Evolutionary conservation across 1,140 invertebrate species (phyloP).

Genomic region (Meloidogyne hapla): DNA sequence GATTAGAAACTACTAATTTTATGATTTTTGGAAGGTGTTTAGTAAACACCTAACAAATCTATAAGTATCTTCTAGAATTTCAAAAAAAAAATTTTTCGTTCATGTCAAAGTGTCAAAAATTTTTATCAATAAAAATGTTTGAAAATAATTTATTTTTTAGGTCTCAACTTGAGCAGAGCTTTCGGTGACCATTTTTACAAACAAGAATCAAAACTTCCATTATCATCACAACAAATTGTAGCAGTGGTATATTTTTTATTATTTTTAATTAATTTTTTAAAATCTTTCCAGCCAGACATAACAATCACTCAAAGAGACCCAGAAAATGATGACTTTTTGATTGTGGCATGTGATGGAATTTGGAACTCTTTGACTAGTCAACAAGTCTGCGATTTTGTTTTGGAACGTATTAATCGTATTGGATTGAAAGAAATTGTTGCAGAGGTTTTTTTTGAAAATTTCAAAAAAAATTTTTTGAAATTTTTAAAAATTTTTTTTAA

Average conservation of each 20-base stretch:
- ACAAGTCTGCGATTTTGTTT: constrained; percentile 30
- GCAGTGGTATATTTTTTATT: constrained; percentile 9
- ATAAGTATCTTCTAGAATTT: too few species aligned
- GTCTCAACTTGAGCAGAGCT: constrained; percentile 34
- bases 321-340: constrained; percentile 28
- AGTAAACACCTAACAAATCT: too few species aligned
- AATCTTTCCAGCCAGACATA: constrained; percentile 22
- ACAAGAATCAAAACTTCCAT: constrained; percentile 20
- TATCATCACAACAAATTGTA: constrained; percentile 31
- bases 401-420: constrained; percentile 9
- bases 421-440: constrained; percentile 31
- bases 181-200: constrained; percentile 41
- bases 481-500: too few species aligned
- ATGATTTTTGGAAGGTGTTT: too few species aligned
- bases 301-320: background rate
- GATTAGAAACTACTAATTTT: too few species aligned
- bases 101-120: too few species aligned
- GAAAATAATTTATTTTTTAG: constrained; percentile 10
- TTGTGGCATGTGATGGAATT: constrained; percentile 42
- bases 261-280: background rate
- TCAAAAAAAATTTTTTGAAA: background rate
- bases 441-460: constrained; percentile 31
- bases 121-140: background rate
- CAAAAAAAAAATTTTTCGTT: too few species aligned
- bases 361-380: constrained; percentile 41